phyloP scores from a whole-genome alignment of 2,113 vertebrate genomes.

The Dolichotis patagonum region DNA sequence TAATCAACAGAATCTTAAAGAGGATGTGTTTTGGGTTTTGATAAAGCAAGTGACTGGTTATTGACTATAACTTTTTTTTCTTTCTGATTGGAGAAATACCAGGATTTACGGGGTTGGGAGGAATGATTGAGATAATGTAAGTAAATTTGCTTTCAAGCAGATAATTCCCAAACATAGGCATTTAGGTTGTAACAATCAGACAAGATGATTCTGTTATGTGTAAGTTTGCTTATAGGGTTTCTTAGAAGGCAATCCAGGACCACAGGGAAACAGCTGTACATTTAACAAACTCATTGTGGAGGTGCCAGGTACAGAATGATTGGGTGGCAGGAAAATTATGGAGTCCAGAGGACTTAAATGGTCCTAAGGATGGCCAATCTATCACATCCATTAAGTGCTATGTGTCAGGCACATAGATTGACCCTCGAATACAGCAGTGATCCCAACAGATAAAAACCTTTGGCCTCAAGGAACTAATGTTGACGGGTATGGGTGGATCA shows the following conservation, averaged over 20 bases:
- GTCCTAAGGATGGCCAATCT: neutral
- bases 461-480: neutral
- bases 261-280: neutral
- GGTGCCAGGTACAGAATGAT: neutral
- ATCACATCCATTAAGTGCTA: neutral
- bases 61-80: neutral
- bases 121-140: neutral
- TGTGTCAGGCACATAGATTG: neutral
- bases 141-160: neutral
- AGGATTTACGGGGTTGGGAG: neutral
- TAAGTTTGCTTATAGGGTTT: neutral
- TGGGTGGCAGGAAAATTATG: neutral
- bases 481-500: neutral
- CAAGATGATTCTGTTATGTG: neutral
- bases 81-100: neutral
- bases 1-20: conserved; percentile 27
- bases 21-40: neutral
- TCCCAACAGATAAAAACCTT: neutral
- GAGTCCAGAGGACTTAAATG: neutral
- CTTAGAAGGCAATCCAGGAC: neutral
- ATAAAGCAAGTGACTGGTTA: neutral
- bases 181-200: neutral
- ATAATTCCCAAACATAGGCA: neutral
- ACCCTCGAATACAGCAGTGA: neutral
- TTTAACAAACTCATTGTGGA: neutral